Conservation (phyloP, 2,888 invertebrate genomes). For the Noctua janthina region DNA sequence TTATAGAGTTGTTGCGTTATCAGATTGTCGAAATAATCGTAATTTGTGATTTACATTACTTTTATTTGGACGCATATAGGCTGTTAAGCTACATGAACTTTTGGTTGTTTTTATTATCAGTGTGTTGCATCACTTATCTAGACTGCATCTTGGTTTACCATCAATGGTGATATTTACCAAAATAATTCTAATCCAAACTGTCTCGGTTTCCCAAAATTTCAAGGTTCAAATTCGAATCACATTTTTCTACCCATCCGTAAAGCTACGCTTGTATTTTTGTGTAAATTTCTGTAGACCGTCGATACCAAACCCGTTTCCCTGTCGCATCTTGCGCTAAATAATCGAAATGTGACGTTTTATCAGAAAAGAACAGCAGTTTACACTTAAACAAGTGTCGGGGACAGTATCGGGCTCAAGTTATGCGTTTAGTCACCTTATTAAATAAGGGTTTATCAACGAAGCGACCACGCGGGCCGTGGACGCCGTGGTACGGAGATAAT, state of each 20-base stretch:
- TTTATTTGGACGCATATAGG: constrained; percentile 40
- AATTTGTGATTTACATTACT: constrained; percentile 63
- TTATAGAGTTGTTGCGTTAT: constrained; percentile 60
- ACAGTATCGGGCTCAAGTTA: constrained; percentile 82
- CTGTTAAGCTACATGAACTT: constrained; percentile 64
- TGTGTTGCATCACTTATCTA: constrained; percentile 52
- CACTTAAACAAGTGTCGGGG: constrained; percentile 88
- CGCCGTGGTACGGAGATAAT: constrained; percentile 50
- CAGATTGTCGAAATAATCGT: constrained; percentile 63
- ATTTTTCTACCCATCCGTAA: constrained; percentile 31
- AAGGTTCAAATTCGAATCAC: constrained; percentile 51
- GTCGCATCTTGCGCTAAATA: constrained; percentile 81
- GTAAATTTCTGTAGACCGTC: constrained; percentile 73
- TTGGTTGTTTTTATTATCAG: constrained; percentile 63
- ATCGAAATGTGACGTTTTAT: constrained; percentile 88
- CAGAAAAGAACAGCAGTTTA: constrained; percentile 88
- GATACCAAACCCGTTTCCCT: constrained; percentile 76
- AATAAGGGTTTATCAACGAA: constrained; percentile 84
- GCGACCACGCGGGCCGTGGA: constrained; percentile 59
- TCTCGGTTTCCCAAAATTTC: neutral
- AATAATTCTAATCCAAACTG: neutral
- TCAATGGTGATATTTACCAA: neutral
- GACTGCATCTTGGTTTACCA: constrained; percentile 49
- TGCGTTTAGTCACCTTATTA: constrained; percentile 87
- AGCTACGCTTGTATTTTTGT: constrained; percentile 59